Evolutionary conservation across 2,797 vertebrate genomes (phyloP).

Genomic region (Oreonectes daqikongensis): DNA sequence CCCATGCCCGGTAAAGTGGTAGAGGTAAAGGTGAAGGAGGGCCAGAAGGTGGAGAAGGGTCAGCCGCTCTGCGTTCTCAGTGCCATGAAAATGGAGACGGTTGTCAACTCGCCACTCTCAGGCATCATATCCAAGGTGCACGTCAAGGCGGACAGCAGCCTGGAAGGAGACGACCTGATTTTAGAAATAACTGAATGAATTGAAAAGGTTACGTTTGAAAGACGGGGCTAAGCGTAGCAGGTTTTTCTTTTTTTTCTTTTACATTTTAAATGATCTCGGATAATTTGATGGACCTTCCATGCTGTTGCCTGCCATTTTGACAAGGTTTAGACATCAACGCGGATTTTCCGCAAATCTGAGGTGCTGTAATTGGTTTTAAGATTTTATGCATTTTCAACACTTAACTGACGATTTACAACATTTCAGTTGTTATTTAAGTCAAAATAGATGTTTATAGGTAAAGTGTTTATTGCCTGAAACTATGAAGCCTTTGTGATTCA

Average conservation of each 20-base stretch:
- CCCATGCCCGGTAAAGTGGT: conserved; percentile 95
- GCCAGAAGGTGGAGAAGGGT: conserved; percentile 83
- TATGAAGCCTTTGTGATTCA: conserved; percentile 7
- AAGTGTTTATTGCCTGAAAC: conserved; percentile 2
- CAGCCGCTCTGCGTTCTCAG: conserved; percentile 92
- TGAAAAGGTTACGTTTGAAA: background rate
- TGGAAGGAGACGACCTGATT: conserved; percentile 94
- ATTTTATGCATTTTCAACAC: no score
- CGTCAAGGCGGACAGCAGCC: conserved; percentile 78
- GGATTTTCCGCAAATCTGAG: background rate
- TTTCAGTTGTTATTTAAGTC: background rate
- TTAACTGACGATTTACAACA: no score
- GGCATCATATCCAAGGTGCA: conserved; percentile 83
- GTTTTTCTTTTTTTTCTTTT: background rate
- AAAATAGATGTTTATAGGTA: background rate
- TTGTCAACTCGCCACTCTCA: conserved; percentile 87
- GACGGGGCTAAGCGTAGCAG: background rate
- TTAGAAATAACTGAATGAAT: conserved; percentile 82
- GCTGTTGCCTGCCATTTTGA: background rate
- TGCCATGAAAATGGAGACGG: conserved; percentile 97
- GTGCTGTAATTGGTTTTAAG: background rate
- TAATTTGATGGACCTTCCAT: conserved; percentile 11
- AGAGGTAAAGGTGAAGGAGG: conserved; percentile 86
- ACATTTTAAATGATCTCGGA: background rate
- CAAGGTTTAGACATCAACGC: background rate